Percentiles rank a stretch among this genome's conserved stretches.
Conservation (phyloP, 1,140 invertebrate genomes). For the Druon quercuslanigerum region DNA sequence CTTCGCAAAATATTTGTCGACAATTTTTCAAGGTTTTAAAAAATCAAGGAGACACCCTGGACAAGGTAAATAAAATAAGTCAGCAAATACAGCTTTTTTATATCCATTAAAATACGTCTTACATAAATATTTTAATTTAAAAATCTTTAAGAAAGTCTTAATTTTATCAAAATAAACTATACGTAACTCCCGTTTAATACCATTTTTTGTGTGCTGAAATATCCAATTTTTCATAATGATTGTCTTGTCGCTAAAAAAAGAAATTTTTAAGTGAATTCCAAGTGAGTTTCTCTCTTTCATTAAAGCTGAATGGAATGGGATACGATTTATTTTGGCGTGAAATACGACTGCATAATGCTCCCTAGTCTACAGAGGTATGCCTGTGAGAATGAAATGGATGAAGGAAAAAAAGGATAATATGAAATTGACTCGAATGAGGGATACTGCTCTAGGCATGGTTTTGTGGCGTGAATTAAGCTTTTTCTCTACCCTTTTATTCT, state of each 20-base stretch:
- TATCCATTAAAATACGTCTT: too few relatives aligned
- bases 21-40: too few relatives aligned
- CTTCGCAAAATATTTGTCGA: too few relatives aligned
- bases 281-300: not conserved
- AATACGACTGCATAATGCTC: slow-evolving; percentile 2
- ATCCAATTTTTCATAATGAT: not conserved
- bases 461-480: not conserved
- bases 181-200: too few relatives aligned
- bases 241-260: not conserved
- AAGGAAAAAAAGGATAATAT: slow-evolving; percentile 5
- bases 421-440: slow-evolving; percentile 29
- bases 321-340: slow-evolving; percentile 15
- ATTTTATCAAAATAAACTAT: too few relatives aligned
- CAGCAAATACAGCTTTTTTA: too few relatives aligned
- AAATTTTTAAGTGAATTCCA: not conserved
- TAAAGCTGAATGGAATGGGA: not conserved
- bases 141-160: too few relatives aligned
- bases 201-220: not conserved
- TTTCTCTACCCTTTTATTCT: slow-evolving; percentile 15
- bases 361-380: not conserved
- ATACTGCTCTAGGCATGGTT: slow-evolving; percentile 15
- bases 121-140: too few relatives aligned
- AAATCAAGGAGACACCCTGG: too few relatives aligned
- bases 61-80: too few relatives aligned
- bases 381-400: not conserved